phyloP scores from a whole-genome alignment of 2,888 invertebrate genomes.

The Ormia ochracea region DNA sequence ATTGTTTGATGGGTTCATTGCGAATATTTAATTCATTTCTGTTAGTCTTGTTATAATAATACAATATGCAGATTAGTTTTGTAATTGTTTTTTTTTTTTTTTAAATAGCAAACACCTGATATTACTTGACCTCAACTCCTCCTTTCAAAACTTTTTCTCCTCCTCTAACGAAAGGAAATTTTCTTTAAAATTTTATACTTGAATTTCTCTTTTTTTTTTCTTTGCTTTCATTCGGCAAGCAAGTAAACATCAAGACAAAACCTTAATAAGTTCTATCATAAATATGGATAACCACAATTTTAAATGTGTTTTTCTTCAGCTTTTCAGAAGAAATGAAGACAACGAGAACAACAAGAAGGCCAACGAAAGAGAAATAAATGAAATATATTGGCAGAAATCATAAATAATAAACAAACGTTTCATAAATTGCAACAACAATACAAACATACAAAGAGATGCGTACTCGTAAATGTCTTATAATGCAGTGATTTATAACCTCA shows the following conservation, averaged over 20 bases:
- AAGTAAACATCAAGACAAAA: not conserved
- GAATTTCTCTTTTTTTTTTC: not conserved
- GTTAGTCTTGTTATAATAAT: too few relatives aligned
- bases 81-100: too few relatives aligned
- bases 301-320: constrained; percentile 36
- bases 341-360: not conserved
- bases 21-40: too few relatives aligned
- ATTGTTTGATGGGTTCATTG: too few relatives aligned
- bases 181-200: constrained; percentile 36
- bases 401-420: constrained; percentile 45
- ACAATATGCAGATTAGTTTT: too few relatives aligned
- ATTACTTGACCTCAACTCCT: too few relatives aligned
- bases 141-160: too few relatives aligned
- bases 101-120: too few relatives aligned
- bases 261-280: constrained; percentile 58
- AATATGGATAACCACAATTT: constrained; percentile 49
- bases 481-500: constrained; percentile 58
- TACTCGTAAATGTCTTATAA: constrained; percentile 52
- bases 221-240: not conserved
- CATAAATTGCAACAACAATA: not conserved
- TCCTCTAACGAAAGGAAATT: too few relatives aligned
- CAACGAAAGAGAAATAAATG: not conserved
- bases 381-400: constrained; percentile 49
- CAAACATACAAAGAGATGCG: not conserved
- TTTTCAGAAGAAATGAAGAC: not conserved